Evolutionary conservation across 2,888 invertebrate species (phyloP), one percentile per base, ranked within the genome.

Genomic region (Cataglyphis albicans): DNA sequence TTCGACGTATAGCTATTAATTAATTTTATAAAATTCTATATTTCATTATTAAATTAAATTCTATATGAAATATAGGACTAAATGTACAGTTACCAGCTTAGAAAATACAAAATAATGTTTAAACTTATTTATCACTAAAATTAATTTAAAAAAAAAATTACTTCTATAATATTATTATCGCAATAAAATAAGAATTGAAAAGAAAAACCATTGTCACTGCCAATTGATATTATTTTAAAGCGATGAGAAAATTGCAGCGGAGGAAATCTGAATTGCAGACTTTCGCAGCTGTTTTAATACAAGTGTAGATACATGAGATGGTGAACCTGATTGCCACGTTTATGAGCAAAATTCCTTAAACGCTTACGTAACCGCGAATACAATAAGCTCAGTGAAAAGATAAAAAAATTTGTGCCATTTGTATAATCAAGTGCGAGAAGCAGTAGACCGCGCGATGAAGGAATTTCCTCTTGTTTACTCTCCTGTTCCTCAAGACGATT

Each of bases 271-370:
- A 83, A 32, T 82, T 55, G 81, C 75, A 81, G 52, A 85, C 80
- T 81, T 87, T 72, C 67, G 63, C 89, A 90, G 78, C 85, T 87
- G 90, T 90, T 81, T 88, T 86, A 65, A 86, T 82, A 84, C 90
- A 90, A 87, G 67, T 84, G 74, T 38, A 7, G 35, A 32, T 83
- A 70, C 82, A 70, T 84, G 76, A 68, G 59, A 75, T 88, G 88
- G 68, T 82, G 70, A 87, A 90, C 85, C 80, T 76, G 84, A 87
- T 85, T 84, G 83, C 72, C 61, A 41, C 72, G 81, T 59, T 76
- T 35, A 74, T 67, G 63, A 65, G 73, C 78, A 63, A 81, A 88
- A 89, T 87, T 86, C 86, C 82, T 84, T 67, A 35, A 25, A 41
- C 59, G 75, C 74, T 87, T 67, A 70, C 85, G 90, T 81, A 82